phyloP scores from a whole-genome alignment of 2,888 invertebrate species.

The Globia sparganii region DNA sequence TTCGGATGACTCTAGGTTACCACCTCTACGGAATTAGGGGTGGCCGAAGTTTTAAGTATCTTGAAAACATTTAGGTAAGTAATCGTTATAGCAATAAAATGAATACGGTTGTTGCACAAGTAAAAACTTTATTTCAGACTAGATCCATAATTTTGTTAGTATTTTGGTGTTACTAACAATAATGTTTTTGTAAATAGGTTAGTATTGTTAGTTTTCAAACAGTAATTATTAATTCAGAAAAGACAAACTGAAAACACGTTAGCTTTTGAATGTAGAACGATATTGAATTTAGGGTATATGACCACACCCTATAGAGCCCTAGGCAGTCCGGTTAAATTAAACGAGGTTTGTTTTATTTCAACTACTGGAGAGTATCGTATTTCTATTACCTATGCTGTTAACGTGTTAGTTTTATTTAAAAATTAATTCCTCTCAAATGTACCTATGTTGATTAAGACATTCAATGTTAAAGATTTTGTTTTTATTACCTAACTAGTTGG shows the following conservation, averaged over 20 bases:
- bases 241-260: constrained; percentile 4
- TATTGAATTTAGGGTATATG: constrained; percentile 23
- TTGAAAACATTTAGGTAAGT: neutral
- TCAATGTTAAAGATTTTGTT: neutral
- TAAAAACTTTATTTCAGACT: neutral
- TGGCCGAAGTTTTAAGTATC: neutral
- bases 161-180: no score
- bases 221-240: no score
- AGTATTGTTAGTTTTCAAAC: no score
- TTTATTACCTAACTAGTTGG: neutral
- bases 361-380: neutral
- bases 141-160: no score
- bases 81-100: neutral
- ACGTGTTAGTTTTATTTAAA: neutral
- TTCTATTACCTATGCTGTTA: neutral
- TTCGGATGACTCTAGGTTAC: neutral
- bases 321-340: constrained; percentile 6
- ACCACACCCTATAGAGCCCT: constrained; percentile 12
- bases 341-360: constrained; percentile 10
- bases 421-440: neutral
- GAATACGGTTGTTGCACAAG: neutral
- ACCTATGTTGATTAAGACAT: neutral
- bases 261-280: neutral
- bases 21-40: neutral
- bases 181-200: no score